A percentile compares a stretch with the other conserved stretches of the same genome.
phyloP scores from a whole-genome alignment of 1,140 invertebrate species.

The Ceratosolen solmsi region DNA sequence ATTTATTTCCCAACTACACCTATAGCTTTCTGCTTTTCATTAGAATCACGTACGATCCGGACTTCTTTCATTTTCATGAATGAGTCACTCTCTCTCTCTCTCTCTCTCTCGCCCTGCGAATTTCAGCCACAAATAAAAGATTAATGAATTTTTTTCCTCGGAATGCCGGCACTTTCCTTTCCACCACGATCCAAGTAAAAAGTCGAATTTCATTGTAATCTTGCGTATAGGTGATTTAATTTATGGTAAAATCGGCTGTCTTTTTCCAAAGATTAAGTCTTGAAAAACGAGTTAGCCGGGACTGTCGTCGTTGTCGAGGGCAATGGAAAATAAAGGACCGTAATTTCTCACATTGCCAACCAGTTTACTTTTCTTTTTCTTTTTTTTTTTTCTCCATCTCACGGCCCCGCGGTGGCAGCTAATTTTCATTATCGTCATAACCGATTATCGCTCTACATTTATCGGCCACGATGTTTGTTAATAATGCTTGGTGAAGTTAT shows the following conservation, averaged over 20 bases:
- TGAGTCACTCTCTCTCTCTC: too few relatives aligned
- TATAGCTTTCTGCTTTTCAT: too few relatives aligned
- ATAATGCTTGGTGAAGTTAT: constrained; percentile 29
- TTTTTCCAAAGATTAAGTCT: constrained; percentile 1
- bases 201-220: background rate
- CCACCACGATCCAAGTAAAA: background rate
- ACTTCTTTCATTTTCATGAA: too few relatives aligned
- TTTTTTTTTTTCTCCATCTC: too few relatives aligned
- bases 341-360: constrained; percentile 24
- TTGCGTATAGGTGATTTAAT: background rate
- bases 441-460: background rate
- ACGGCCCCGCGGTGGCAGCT: background rate
- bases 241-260: background rate
- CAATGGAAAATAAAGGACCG: constrained; percentile 15
- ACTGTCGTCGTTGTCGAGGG: background rate
- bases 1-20: too few relatives aligned
- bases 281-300: constrained; percentile 4
- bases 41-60: too few relatives aligned
- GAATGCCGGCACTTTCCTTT: background rate
- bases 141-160: background rate
- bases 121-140: too few relatives aligned
- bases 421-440: constrained; percentile 39
- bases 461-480: background rate
- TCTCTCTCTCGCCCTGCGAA: too few relatives aligned
- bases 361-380: background rate